Percentiles rank a stretch among this genome's conserved stretches.
Conservation (phyloP, 2,888 invertebrate species). For the Nephrotoma appendiculata region DNA sequence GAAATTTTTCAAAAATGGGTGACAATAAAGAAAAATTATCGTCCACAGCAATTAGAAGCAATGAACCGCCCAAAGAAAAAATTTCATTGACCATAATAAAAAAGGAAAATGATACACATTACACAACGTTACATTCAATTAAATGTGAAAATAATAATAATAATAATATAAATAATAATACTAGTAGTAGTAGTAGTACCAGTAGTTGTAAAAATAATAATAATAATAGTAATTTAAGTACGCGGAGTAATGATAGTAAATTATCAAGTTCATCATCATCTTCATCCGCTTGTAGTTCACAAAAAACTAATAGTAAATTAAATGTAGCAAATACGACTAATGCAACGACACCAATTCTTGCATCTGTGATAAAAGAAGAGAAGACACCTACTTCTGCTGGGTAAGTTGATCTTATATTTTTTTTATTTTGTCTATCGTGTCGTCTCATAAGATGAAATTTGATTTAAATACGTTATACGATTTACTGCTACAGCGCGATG, state of each 20-base stretch:
- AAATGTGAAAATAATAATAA: not conserved
- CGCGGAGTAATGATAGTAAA: not conserved
- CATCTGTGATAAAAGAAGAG: not conserved
- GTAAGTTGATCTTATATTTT: not conserved
- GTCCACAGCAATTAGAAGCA: not conserved
- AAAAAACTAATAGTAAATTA: not conserved
- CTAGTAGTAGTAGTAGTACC: not conserved
- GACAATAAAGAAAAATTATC: not conserved
- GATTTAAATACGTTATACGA: not conserved
- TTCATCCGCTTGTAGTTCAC: not conserved
- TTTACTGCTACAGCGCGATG: not conserved
- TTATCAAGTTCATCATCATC: not conserved
- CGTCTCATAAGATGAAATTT: not conserved
- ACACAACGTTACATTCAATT: not conserved
- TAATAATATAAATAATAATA: not conserved
- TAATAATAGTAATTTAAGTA: not conserved
- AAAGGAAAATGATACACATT: not conserved
- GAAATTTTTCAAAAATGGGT: not conserved
- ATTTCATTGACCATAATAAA: not conserved
- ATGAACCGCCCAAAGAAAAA: not conserved
- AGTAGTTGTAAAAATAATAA: not conserved
- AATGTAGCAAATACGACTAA: not conserved
- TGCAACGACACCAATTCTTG: not conserved
- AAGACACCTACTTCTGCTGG: not conserved
- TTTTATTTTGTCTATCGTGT: not conserved